Conservation (phyloP, 2,797 vertebrate species). For the Sebastes paucispinis region DNA sequence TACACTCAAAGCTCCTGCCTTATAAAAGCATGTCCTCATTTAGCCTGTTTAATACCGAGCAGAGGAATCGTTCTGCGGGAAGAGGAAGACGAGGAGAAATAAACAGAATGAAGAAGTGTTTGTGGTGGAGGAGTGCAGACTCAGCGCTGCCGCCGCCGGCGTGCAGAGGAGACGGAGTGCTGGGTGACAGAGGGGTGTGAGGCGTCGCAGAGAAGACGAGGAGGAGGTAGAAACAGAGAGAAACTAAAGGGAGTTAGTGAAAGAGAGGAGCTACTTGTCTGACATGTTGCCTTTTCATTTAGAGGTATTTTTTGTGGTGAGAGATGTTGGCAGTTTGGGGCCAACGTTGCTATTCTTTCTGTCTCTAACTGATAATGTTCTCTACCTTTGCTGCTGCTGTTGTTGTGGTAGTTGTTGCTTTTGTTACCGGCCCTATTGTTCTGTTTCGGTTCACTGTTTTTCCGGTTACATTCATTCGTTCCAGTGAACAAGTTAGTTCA, state of each 20-base stretch:
- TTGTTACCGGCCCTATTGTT: not conserved
- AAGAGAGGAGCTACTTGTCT: conserved; percentile 65
- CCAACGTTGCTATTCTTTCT: conserved; percentile 31
- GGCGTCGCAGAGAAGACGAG: conserved; percentile 14
- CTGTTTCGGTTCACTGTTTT: not conserved
- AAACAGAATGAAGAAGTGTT: conserved; percentile 74
- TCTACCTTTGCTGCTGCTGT: not conserved
- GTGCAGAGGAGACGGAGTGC: conserved; percentile 36
- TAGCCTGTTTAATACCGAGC: conserved; percentile 60
- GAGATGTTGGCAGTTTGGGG: conserved; percentile 78
- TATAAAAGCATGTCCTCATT: conserved; percentile 74
- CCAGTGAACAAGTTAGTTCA: not conserved
- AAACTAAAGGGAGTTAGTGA: conserved; percentile 37
- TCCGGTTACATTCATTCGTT: not conserved
- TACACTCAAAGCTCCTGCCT: conserved; percentile 42
- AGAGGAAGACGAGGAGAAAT: conserved; percentile 36
- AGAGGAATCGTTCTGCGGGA: conserved; percentile 34
- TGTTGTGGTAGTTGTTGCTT: conserved; percentile 16
- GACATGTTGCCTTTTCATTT: conserved; percentile 72
- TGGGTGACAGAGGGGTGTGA: conserved; percentile 59
- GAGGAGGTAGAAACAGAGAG: conserved; percentile 12
- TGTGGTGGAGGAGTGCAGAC: conserved; percentile 63
- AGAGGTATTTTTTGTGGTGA: conserved; percentile 60
- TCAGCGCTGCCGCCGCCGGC: conserved; percentile 68
- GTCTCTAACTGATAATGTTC: conserved; percentile 27